Evolutionary conservation across 1,140 invertebrate species (phyloP).

Genomic region (Acromyrmex heyeri): DNA sequence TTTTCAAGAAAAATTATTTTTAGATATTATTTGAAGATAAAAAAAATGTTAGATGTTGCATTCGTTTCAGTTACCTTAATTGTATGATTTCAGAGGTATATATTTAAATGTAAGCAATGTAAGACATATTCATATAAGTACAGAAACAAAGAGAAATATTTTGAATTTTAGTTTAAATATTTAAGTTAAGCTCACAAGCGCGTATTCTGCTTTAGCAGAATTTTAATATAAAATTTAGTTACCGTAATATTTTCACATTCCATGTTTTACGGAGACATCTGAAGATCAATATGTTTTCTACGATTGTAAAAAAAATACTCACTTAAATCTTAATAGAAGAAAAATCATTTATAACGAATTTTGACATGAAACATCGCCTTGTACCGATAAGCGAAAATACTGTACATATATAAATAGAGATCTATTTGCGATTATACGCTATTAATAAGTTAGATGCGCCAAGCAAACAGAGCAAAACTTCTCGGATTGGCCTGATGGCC

Average conservation of each 20-base stretch:
- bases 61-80: neutral
- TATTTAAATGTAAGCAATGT: neutral
- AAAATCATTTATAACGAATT: neutral
- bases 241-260: constrained; percentile 18
- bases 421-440: constrained; percentile 38
- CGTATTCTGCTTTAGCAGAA: neutral
- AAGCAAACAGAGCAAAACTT: constrained; percentile 55
- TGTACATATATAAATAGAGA: constrained; percentile 1
- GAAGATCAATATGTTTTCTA: neutral
- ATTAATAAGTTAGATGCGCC: constrained; percentile 54
- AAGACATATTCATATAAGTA: neutral
- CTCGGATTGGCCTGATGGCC: constrained; percentile 68
- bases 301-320: neutral
- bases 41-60: neutral
- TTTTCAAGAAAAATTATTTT: neutral
- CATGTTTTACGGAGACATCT: neutral
- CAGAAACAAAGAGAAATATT: neutral
- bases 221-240: constrained; percentile 12
- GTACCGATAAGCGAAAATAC: neutral
- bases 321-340: neutral
- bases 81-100: neutral
- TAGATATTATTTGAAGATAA: neutral
- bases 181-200: neutral
- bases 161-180: constrained; percentile 9
- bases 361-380: neutral